phyloP scores from a whole-genome alignment of 2,797 vertebrate species.

The Pempheris klunzingeri region DNA sequence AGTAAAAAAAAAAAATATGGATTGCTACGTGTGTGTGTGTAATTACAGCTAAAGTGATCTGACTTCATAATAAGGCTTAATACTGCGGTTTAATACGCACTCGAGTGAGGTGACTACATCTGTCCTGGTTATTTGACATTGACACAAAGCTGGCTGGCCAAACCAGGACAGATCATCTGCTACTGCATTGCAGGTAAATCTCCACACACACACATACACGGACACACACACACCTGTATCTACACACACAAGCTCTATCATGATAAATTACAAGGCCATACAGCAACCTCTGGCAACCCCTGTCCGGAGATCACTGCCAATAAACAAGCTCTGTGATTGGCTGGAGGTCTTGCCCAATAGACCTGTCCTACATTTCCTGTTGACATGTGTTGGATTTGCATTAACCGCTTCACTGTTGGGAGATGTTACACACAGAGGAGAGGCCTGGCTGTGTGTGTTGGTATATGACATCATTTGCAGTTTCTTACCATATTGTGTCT shows the following conservation, averaged over 20 bases:
- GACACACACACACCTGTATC: constrained; percentile 3
- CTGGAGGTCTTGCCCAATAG: constrained; percentile 58
- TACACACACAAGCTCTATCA: constrained; percentile 9
- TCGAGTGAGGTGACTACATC: constrained; percentile 28
- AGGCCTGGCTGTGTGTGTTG: neutral
- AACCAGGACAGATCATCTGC: constrained; percentile 63
- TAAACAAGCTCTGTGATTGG: constrained; percentile 70
- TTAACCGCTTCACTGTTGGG: constrained; percentile 31
- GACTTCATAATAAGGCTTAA: neutral
- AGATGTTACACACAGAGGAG: constrained; percentile 20
- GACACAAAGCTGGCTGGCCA: constrained; percentile 43
- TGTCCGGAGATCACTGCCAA: constrained; percentile 49
- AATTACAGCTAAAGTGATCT: neutral
- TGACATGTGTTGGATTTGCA: constrained; percentile 61
- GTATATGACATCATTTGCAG: neutral
- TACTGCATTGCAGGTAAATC: constrained; percentile 71
- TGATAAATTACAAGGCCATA: constrained; percentile 41
- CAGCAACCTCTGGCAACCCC: constrained; percentile 56
- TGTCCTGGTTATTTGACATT: constrained; percentile 63
- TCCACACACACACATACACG: constrained; percentile 1
- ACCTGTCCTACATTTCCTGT: constrained; percentile 71
- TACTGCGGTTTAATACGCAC: neutral
- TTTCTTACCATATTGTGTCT: neutral
- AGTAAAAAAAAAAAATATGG: neutral
- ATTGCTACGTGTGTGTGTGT: neutral